Percentiles rank a stretch among this genome's conserved stretches.
phyloP scores from a whole-genome alignment of 37 sponge, comb jelly and placozoan species.

The Cliona cf. orientalis region DNA sequence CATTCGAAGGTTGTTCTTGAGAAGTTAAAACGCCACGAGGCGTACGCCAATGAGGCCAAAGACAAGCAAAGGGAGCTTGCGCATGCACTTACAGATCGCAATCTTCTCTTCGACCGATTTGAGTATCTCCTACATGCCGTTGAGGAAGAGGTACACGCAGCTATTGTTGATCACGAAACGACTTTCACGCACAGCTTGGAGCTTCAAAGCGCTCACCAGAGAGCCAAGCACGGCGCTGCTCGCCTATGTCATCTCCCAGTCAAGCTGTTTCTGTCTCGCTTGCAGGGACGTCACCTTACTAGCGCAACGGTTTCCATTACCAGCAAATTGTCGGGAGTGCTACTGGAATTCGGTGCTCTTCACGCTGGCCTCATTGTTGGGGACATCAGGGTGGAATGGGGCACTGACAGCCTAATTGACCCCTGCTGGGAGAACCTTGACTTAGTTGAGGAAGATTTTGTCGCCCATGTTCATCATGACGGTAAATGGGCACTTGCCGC shows the following conservation, averaged over 20 bases:
- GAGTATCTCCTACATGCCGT: neutral
- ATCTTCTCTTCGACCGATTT: neutral
- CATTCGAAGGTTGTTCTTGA: no score
- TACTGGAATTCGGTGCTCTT: no score
- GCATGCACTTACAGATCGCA: neutral
- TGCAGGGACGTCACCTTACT: no score
- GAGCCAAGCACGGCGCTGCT: neutral
- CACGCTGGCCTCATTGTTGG: constrained; percentile 13
- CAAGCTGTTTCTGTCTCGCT: constrained; percentile 4
- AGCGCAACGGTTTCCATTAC: no score
- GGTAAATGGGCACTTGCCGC: neutral
- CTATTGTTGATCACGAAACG: neutral
- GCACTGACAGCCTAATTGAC: neutral
- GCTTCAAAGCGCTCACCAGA: neutral
- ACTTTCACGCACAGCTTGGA: neutral
- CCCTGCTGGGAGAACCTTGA: neutral
- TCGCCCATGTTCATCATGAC: neutral
- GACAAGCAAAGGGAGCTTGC: neutral
- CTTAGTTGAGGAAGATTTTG: neutral
- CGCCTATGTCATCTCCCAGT: constrained; percentile 2
- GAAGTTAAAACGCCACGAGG: no score
- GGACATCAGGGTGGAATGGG: constrained; percentile 10
- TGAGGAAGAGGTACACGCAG: neutral
- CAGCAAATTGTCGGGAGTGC: no score
- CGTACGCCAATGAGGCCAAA: neutral